Evolutionary conservation across 2,888 invertebrate genomes (phyloP).

Genomic region (Rotaria socialis): DNA sequence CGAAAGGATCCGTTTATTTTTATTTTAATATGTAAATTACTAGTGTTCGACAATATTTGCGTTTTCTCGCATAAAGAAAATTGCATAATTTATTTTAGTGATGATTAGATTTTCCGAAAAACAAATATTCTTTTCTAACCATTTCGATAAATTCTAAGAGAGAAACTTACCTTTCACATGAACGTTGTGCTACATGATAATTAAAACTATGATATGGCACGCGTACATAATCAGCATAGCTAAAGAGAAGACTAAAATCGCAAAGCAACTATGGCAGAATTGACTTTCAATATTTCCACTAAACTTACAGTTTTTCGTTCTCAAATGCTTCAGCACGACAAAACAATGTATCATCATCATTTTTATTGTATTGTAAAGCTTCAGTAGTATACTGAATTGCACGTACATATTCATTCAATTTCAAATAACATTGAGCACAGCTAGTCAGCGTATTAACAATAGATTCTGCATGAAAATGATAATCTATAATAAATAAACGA

Average conservation of each 20-base stretch:
- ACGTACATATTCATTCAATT: background rate
- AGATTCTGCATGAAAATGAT: conserved; percentile 18
- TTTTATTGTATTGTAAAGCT: background rate
- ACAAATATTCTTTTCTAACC: too few relatives aligned
- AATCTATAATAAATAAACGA: background rate
- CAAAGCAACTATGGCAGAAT: background rate
- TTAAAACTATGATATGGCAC: background rate
- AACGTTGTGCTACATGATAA: background rate
- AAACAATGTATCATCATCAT: background rate
- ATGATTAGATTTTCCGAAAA: too few relatives aligned
- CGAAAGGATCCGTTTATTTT: too few relatives aligned
- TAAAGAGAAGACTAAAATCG: background rate
- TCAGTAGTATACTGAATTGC: conserved; percentile 15
- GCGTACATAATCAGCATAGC: background rate
- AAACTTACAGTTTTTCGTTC: background rate
- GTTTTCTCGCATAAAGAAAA: too few relatives aligned
- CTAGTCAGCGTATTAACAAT: background rate
- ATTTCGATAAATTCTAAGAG: background rate
- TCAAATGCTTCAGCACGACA: background rate
- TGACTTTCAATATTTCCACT: background rate
- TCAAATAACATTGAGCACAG: background rate
- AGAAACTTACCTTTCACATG: background rate
- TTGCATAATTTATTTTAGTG: too few relatives aligned
- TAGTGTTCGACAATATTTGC: too few relatives aligned
- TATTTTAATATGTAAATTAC: too few relatives aligned